These are phyloP conservation scores for Macaca nemestrina DNA, from an alignment of 2,113 vertebrate species.

Conservation along the genomic window DNA sequence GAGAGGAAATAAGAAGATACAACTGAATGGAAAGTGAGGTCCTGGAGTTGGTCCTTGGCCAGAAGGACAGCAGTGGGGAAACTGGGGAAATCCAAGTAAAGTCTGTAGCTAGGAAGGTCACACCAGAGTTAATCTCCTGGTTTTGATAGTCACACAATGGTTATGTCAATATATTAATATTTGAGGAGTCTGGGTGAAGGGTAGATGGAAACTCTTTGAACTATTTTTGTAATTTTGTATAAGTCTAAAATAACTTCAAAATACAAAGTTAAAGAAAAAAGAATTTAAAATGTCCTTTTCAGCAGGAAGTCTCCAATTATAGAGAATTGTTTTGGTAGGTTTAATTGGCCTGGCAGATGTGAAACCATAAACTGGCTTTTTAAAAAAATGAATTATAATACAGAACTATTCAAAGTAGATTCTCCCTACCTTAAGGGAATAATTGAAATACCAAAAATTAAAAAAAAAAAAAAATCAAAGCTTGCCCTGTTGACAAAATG, in stretches of 20 bases:
- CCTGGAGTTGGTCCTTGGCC: neutral
- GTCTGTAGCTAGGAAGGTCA: too few relatives aligned
- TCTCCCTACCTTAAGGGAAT: neutral
- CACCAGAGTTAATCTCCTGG: neutral
- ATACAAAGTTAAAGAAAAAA: neutral
- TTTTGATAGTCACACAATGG: neutral
- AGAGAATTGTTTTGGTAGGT: neutral
- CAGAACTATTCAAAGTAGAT: neutral
- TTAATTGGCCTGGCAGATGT: neutral
- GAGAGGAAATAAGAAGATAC: neutral
- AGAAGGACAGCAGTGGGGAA: neutral
- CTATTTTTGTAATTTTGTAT: neutral
- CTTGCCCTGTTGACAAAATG: neutral
- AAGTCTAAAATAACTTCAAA: conserved; percentile 10
- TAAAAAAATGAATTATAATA: neutral
- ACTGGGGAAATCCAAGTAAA: neutral
- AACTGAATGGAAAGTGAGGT: neutral
- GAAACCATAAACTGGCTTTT: neutral
- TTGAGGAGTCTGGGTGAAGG: neutral
- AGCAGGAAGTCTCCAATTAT: neutral
- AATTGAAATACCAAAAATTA: neutral
- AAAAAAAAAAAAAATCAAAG: neutral
- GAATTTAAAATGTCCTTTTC: neutral
- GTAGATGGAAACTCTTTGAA: neutral
- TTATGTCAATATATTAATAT: neutral